Base-by-base conservation (phyloP, 2,888 invertebrate species). In the Brenthis ino region DNA sequence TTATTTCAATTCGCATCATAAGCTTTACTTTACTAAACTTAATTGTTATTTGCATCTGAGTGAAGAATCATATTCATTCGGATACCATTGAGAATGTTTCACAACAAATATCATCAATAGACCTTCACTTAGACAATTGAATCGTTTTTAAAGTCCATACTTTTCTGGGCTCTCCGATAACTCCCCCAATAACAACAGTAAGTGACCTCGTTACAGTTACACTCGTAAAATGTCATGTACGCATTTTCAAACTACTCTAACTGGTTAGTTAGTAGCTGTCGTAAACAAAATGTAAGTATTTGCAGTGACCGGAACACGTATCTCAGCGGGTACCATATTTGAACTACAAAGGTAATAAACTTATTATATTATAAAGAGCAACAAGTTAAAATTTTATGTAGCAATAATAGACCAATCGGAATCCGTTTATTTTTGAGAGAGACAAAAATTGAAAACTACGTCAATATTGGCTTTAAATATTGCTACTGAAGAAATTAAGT, bases 131-230 rank as follows among this genome's bases (percentile, higher is more conserved):
- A 81, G 84, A 82, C 85, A 85, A 86, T 86, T 82, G 75, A 81
- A 82, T 84, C 64, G 64, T 68, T 68, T 65, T 69, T 65, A 51
- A 61, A 64, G 43, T 57, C 64, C 65, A 68, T 60, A 55, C 50
- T 60, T 67, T 14, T 63, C 48, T 60, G 48, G 56, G 76, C 77
- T 81, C 80, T 79, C 81, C 82, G 81, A 82, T 85, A 82, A 86
- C 84, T 83, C 84, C 37, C 80, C 83, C 82, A 86, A 87, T 86
- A 85, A 77, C 85, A 86, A 83, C 84, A 82, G 85, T 86, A 84
- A 82, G 80, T 84, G 86, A 85, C 91, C 91, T 91, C 89, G 91
- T 88, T 91, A 89, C 87, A 88, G 86, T 87, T 90, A 86, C 85
- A 69, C 72, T 73, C 67, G 72, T 75, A 86, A 90, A 91, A 91